phyloP scores from a whole-genome alignment of 2,797 vertebrate species.

The Acanthopagrus latus region DNA sequence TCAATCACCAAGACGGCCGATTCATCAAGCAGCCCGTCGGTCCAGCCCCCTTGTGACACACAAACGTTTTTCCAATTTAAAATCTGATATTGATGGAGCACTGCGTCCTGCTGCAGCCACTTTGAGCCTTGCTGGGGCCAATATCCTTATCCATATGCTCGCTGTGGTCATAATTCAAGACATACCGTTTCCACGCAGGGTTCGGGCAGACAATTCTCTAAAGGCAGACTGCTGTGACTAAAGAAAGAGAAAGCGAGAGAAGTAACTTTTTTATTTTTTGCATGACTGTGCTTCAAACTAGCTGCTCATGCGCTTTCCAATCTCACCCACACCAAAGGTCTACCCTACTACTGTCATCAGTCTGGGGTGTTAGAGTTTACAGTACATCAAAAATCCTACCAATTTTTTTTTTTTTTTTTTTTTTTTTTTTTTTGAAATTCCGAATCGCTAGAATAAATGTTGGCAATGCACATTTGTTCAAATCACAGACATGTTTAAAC shows the following conservation, averaged over 20 bases:
- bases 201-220: constrained; percentile 10
- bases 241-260: neutral
- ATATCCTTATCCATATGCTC: constrained; percentile 57
- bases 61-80: constrained; percentile 83
- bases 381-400: neutral
- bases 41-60: constrained; percentile 72
- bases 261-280: neutral
- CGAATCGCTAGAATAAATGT: too few relatives aligned
- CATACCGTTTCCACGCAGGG: constrained; percentile 36
- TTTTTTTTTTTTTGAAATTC: too few relatives aligned
- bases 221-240: constrained; percentile 1
- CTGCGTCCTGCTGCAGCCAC: constrained; percentile 57
- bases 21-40: constrained; percentile 75
- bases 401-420: too few relatives aligned
- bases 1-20: constrained; percentile 77
- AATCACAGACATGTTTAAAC: too few relatives aligned
- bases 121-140: constrained; percentile 56
- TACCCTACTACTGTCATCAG: too few relatives aligned
- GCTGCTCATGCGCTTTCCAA: neutral
- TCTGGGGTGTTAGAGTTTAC: neutral
- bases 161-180: constrained; percentile 53
- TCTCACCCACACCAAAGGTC: neutral
- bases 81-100: constrained; percentile 84
- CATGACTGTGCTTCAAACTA: neutral
- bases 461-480: too few relatives aligned